These are phyloP conservation scores for Acanthosepion pharaonis DNA, from an alignment of 2,888 invertebrate species.

Conservation along the genomic window DNA sequence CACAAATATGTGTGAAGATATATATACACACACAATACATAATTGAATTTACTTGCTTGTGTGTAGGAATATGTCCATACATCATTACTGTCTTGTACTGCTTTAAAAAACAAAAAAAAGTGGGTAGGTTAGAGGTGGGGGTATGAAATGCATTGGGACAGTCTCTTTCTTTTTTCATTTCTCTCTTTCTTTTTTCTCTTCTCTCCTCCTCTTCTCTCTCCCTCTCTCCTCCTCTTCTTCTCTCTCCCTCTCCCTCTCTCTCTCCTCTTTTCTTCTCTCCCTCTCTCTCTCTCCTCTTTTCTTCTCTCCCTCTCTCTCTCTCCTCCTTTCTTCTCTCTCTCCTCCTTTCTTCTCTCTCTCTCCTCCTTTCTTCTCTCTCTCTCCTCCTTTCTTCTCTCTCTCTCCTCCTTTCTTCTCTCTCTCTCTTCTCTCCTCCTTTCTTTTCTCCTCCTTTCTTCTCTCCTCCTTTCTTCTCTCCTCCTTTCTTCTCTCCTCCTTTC, in stretches of 20 bases:
- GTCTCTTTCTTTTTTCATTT: not conserved
- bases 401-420: not conserved
- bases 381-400: too few species aligned
- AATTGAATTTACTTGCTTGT: too few species aligned
- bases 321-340: not conserved
- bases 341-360: not conserved
- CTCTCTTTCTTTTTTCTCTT: not conserved
- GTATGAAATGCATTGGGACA: too few species aligned
- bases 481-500: not conserved
- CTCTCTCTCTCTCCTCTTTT: not conserved
- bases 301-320: constrained; percentile 24
- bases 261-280: not conserved
- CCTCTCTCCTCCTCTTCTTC: not conserved
- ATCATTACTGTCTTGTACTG: too few species aligned
- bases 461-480: not conserved
- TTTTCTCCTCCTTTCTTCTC: too few species aligned
- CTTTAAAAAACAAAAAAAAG: too few species aligned
- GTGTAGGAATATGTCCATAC: too few species aligned
- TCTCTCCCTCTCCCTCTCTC: not conserved
- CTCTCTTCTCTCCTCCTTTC: too few species aligned
- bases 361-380: not conserved
- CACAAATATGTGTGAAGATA: not conserved
- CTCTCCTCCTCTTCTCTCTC: not conserved
- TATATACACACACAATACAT: not conserved
- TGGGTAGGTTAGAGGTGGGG: too few species aligned